phyloP scores from a whole-genome alignment of 2,888 invertebrate genomes.

The Monochamus alternatus region DNA sequence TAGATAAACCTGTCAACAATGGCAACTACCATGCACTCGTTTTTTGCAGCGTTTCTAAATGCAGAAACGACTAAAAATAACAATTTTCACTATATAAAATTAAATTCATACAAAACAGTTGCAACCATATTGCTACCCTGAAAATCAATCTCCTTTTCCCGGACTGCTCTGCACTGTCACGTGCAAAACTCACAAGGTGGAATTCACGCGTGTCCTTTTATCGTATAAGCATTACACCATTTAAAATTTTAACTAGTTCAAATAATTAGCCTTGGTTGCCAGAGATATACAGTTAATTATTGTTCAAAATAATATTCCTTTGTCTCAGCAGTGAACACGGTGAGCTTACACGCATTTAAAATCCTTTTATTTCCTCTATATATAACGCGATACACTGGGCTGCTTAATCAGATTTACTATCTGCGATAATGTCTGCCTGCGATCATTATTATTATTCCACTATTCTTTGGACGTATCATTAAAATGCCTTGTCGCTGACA shows the following conservation, averaged over 20 bases:
- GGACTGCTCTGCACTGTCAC: too few relatives aligned
- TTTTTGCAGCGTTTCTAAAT: too few relatives aligned
- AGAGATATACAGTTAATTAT: constrained; percentile 33
- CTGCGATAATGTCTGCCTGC: constrained; percentile 17
- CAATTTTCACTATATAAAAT: too few relatives aligned
- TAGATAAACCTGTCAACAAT: too few relatives aligned
- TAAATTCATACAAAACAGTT: too few relatives aligned
- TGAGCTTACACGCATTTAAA: constrained; percentile 27
- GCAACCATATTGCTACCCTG: too few relatives aligned
- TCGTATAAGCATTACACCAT: constrained; percentile 24
- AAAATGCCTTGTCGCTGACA: constrained; percentile 19
- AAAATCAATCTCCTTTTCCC: too few relatives aligned
- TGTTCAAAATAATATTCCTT: constrained; percentile 39
- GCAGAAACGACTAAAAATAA: too few relatives aligned
- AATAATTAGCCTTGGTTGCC: constrained; percentile 27
- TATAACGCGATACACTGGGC: constrained; percentile 13
- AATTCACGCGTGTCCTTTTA: constrained; percentile 19
- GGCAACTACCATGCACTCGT: too few relatives aligned
- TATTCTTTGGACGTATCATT: constrained; percentile 33
- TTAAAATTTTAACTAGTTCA: constrained; percentile 37
- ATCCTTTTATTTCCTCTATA: constrained; percentile 26
- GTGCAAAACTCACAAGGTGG: not conserved
- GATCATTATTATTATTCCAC: constrained; percentile 32
- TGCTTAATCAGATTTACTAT: constrained; percentile 31
- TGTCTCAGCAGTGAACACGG: constrained; percentile 27